Evolutionary conservation across 2,888 invertebrate species (phyloP), one percentile per base, ranked within the genome.

Genomic region (Nowickia ferox): DNA sequence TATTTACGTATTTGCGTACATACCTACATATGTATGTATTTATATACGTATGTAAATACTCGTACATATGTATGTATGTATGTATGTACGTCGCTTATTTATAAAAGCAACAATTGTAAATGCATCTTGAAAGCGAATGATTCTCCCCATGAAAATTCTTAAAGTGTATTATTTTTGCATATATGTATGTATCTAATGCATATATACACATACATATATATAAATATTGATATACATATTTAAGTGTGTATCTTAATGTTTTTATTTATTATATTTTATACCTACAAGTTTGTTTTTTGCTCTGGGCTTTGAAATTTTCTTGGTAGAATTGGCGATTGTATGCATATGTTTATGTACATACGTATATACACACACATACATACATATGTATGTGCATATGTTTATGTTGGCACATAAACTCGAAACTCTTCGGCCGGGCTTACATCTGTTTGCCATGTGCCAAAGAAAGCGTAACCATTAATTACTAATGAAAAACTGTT

Each of bases 261-360:
- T 30, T 30, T 4, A 61, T 42, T 10, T 74, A 68, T 81, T 68
- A 68, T 44, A 81, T 81, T 75, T 75, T 75, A 61, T 59, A 30
- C 30, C 30, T 30, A 57, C 61, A 76, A 61, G 40, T 17, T 61
- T 40, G 38, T 10, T 40, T 40, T 38, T 30, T 38, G 59, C 9
- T 38, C 59, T n/a, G 44, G 53, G 74, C 44, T 74, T 51, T 71
- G 15, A 61, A 38, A 51, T 75, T 72, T 38, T 69, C 63, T 40
- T 69, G 42, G 13, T 79, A 76, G 51, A 80, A 79, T 77, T 72
- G 78, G 84, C 81, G 74, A 85, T 81, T 22, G 22, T 22, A 77
- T 80, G 42, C 72, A 75, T 65, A 59, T 42, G 57, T 38, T 48
- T 3, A 10, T 30, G 22, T 48, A 40, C 42, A 44, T 59, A 3